Evolutionary conservation across 2,113 vertebrate genomes (phyloP).

Genomic region (Zosterops japonicus): DNA sequence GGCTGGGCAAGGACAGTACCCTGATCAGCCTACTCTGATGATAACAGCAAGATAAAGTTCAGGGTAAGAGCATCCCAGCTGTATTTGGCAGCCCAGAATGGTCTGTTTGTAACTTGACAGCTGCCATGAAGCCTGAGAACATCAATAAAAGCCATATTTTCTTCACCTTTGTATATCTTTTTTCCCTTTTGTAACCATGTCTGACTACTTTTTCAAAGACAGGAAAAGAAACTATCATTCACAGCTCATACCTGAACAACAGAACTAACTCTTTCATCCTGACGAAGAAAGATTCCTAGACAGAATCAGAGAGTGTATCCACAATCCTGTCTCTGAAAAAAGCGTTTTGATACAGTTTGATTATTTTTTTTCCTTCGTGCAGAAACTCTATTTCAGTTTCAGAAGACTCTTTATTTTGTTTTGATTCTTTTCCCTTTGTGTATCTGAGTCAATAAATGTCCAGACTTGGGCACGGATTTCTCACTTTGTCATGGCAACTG

Average conservation of each 20-base stretch:
- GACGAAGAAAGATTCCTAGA: constrained; percentile 32
- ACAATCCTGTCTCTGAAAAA: constrained; percentile 43
- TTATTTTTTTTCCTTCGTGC: constrained; percentile 8
- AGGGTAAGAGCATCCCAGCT: background rate
- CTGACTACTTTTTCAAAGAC: constrained; percentile 34
- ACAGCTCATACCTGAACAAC: constrained; percentile 51
- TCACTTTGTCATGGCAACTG: constrained; percentile 10
- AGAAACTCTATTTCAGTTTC: constrained; percentile 56
- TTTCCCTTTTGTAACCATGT: constrained; percentile 32
- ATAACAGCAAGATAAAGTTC: background rate
- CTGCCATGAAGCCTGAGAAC: constrained; percentile 2
- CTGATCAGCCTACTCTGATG: background rate
- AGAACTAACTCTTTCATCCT: constrained; percentile 49
- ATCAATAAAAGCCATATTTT: background rate
- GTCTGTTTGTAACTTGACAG: background rate
- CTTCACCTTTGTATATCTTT: constrained; percentile 12
- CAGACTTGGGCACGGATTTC: constrained; percentile 11
- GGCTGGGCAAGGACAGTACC: background rate
- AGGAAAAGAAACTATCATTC: constrained; percentile 44
- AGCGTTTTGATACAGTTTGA: constrained; percentile 1
- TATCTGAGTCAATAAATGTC: constrained; percentile 35
- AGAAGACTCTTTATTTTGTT: constrained; percentile 49
- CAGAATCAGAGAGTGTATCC: constrained; percentile 41
- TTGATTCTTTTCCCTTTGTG: constrained; percentile 39
- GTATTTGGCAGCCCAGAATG: background rate